Percentiles rank a stretch among this genome's conserved stretches.
Conservation (phyloP, 2,888 invertebrate species). For the Lasioglossum calceatum region DNA sequence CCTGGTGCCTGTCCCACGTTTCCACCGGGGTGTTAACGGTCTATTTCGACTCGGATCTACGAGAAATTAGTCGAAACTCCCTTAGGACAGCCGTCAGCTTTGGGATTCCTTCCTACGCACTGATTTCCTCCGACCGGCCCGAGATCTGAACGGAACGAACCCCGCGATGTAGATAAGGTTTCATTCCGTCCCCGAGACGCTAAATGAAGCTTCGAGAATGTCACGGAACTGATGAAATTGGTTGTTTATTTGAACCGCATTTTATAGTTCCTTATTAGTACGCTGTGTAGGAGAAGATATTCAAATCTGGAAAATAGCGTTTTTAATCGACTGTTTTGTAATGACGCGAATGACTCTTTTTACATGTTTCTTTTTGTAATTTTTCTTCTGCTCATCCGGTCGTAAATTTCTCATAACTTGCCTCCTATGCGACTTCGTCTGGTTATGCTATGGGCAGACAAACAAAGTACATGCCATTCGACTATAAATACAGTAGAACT, state of each 20-base stretch:
- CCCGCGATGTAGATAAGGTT: conserved; percentile 61
- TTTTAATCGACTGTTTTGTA: background rate
- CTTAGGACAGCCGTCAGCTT: conserved; percentile 63
- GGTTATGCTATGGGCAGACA: background rate
- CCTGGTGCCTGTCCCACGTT: conserved; percentile 46
- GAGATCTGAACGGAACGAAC: conserved; percentile 31
- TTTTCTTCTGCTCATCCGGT: background rate
- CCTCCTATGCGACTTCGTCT: background rate
- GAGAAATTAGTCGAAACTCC: conserved; percentile 75
- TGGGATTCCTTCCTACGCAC: conserved; percentile 55
- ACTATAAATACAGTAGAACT: no score
- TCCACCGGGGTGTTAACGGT: conserved; percentile 72
- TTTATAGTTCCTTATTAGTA: background rate
- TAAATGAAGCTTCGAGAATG: conserved; percentile 37
- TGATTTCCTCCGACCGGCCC: conserved; percentile 35
- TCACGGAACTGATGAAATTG: conserved; percentile 8
- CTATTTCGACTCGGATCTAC: conserved; percentile 73
- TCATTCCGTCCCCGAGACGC: conserved; percentile 17
- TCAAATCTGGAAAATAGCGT: background rate
- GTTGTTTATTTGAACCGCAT: background rate
- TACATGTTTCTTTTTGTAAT: background rate
- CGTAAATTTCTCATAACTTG: no score
- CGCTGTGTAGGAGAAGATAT: background rate
- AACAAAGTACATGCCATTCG: no score
- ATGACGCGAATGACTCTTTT: background rate